phyloP scores from a whole-genome alignment of 92 coral and sea anemone species.

The Diadumene lineata region DNA sequence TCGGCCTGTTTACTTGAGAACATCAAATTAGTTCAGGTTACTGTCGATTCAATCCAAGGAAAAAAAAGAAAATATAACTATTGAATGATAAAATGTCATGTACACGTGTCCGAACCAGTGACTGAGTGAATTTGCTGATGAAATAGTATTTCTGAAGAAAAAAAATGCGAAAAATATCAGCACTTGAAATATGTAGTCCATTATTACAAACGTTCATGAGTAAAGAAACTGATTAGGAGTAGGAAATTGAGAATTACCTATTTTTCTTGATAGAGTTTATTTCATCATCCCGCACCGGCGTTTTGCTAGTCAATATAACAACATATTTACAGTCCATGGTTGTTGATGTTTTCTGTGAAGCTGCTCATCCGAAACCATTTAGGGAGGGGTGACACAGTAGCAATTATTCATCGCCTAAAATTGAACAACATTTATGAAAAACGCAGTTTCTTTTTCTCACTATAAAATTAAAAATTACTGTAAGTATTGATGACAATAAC shows the following conservation, averaged over 20 bases:
- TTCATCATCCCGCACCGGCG: neutral
- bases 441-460: no score
- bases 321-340: neutral
- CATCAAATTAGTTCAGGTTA: neutral
- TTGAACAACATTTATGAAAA: no score
- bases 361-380: neutral
- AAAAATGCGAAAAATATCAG: neutral
- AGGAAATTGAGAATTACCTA: neutral
- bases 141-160: neutral
- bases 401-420: no score
- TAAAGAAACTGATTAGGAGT: no score
- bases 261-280: neutral
- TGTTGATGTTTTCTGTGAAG: neutral
- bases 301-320: neutral
- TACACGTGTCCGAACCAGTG: neutral
- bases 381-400: slow-evolving; percentile 8
- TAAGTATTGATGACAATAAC: no score
- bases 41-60: neutral
- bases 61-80: neutral
- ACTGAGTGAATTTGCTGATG: no score
- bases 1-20: neutral
- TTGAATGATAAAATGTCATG: neutral
- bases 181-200: no score
- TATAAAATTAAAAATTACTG: no score
- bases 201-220: no score